Evolutionary conservation across 1,140 invertebrate species (phyloP), one percentile per base, ranked within the genome.

Genomic region (Meloidogyne chitwoodi): DNA sequence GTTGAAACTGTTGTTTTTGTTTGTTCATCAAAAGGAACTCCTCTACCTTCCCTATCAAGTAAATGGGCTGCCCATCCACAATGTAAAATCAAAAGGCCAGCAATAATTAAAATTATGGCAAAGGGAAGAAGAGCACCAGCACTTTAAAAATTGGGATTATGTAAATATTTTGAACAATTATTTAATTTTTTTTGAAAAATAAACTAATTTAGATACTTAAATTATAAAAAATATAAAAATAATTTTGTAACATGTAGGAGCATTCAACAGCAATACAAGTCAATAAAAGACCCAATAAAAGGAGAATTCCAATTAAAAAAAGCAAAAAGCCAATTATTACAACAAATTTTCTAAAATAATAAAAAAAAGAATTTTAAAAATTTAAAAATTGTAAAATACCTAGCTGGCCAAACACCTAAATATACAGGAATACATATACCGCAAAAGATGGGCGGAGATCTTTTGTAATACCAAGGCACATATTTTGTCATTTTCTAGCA

Each of bases 51-150:
- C n/a, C 79, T 73, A 65, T 86, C 85, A 5, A 86, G 70, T 11
- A 86, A 75, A 78, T 86, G 85, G 26, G 84, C 84, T 27, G 84
- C 84, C 83, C 85, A 86, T 65, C 84, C 84, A 70, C 85, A 87
- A 71, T 86, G 84, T 67, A 86, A 79, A 14, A 86, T 70, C 14
- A 86, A 70, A 63, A 86, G 81, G 68, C 84, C 84, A 38, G 83
- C 83, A 71, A 86, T 83, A 44, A 86, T 85, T n/a, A 86, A 77
- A 64, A 86, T 83, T 8, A 86, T 61, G 26, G 83, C 84, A 44
- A 86, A 78, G 1, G 85, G 85, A 24, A 87, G 65, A 8, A 87
- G 68, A 12, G 77, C 83, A 22, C 77, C 83, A 24, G 83, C 81
- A 63, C 83, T 84, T 56, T 56, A 56, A 44, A 48, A 76, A 84